These are phyloP conservation scores for Echinarachnius parma DNA, from an alignment of 53 echinoderm and acorn worm species.

Conservation along the genomic window DNA sequence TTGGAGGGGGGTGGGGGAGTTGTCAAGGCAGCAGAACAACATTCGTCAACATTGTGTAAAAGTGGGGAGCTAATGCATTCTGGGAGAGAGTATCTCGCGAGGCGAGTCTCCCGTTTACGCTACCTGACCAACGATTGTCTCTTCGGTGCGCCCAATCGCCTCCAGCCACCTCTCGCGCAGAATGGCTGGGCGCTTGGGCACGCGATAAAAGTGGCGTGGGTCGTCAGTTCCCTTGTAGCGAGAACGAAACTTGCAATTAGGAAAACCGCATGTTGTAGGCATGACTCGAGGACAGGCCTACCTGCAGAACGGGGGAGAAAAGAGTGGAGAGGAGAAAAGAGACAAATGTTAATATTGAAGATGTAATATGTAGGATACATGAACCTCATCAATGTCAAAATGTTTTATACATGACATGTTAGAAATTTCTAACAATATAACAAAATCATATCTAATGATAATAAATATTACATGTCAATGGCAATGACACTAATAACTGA, in stretches of 20 bases:
- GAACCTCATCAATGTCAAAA: too few species aligned
- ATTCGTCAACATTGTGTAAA: constrained; percentile 21
- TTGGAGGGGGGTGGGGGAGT: neutral
- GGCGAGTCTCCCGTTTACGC: constrained; percentile 39
- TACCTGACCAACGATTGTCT: constrained; percentile 99
- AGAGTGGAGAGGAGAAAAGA: neutral
- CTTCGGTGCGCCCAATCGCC: constrained; percentile 99
- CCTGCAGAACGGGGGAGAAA: constrained; percentile 63
- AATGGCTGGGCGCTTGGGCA: constrained; percentile 96
- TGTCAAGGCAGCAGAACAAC: neutral
- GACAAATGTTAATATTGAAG: too few species aligned
- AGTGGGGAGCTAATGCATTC: too few species aligned
- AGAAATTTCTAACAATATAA: too few species aligned
- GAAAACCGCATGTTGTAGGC: constrained; percentile 99
- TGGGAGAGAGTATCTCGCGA: neutral
- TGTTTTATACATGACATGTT: too few species aligned
- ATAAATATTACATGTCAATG: too few species aligned
- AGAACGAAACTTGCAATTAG: constrained; percentile 99
- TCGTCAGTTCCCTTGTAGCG: constrained; percentile 99
- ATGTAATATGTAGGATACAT: too few species aligned
- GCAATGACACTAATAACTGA: too few species aligned
- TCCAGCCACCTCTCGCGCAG: constrained; percentile 99
- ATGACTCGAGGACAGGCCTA: constrained; percentile 99
- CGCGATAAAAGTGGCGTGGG: constrained; percentile 99
- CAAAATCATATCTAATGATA: too few species aligned